phyloP scores from a whole-genome alignment of 2,797 vertebrate genomes.

The Limnodromus scolopaceus region DNA sequence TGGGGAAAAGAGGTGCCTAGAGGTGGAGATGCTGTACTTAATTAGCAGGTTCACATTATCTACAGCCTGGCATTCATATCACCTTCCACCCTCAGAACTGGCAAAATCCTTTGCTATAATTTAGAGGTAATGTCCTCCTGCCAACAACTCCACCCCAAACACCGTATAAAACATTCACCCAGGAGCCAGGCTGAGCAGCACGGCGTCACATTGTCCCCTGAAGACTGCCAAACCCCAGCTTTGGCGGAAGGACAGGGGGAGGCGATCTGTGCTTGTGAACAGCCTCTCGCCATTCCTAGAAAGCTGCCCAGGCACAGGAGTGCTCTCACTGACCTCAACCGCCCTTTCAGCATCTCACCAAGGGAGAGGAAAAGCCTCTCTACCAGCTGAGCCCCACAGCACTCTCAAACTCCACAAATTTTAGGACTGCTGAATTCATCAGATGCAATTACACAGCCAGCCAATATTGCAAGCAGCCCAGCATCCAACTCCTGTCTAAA shows the following conservation, averaged over 20 bases:
- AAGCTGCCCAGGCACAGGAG: background rate
- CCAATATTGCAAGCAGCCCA: background rate
- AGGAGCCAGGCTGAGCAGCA: background rate
- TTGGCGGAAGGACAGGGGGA: background rate
- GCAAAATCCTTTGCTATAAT: background rate
- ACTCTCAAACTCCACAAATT: background rate
- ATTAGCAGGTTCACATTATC: background rate
- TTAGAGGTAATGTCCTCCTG: background rate
- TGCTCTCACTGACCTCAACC: background rate
- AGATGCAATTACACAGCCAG: background rate
- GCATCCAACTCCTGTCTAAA: background rate
- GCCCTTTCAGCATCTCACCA: background rate
- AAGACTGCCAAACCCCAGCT: background rate
- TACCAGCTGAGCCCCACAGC: background rate
- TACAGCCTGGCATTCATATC: background rate
- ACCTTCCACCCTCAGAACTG: background rate
- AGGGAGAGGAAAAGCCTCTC: background rate
- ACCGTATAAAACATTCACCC: background rate
- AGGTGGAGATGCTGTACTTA: background rate
- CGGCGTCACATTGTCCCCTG: background rate
- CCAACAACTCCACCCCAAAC: background rate
- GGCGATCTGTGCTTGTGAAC: fast-evolving
- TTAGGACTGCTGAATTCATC: background rate
- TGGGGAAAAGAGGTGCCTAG: background rate
- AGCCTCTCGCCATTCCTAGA: background rate